These are phyloP conservation scores for Onychomys leucogaster DNA, from an alignment of 2,797 vertebrate species.

Conservation along the genomic window DNA sequence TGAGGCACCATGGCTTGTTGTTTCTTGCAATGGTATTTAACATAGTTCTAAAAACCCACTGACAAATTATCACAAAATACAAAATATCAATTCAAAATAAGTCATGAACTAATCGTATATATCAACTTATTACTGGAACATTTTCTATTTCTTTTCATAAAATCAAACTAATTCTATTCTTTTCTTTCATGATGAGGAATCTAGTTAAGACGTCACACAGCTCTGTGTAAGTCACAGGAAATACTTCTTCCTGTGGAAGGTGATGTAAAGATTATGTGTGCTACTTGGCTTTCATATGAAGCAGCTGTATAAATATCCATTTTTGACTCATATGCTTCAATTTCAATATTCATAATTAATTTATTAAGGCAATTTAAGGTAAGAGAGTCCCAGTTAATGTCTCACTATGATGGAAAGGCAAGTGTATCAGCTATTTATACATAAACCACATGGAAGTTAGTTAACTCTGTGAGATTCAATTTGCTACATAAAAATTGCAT, in stretches of 20 bases:
- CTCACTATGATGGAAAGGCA: slow-evolving; percentile 57
- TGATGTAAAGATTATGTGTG: neutral
- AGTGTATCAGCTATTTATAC: slow-evolving; percentile 63
- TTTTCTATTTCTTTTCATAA: slow-evolving; percentile 34
- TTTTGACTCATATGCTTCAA: slow-evolving; percentile 51
- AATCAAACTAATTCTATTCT: neutral
- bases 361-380: slow-evolving; percentile 66
- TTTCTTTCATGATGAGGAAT: neutral
- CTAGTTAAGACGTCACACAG: neutral
- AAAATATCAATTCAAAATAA: slow-evolving; percentile 44
- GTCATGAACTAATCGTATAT: neutral
- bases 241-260: neutral
- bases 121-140: neutral
- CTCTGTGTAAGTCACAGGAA: neutral
- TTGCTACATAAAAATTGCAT: slow-evolving; percentile 60
- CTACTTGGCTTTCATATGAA: neutral
- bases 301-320: neutral
- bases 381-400: slow-evolving; percentile 49
- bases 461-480: slow-evolving; percentile 77
- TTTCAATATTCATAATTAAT: slow-evolving; percentile 67
- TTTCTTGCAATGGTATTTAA: slow-evolving; percentile 33
- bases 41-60: slow-evolving; percentile 25
- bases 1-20: neutral
- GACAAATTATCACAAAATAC: neutral
- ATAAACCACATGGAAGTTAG: slow-evolving; percentile 69